Percentiles rank a stretch among this genome's conserved stretches.
phyloP scores from a whole-genome alignment of 2,797 vertebrate species.

The Gymnopithys bicolor region DNA sequence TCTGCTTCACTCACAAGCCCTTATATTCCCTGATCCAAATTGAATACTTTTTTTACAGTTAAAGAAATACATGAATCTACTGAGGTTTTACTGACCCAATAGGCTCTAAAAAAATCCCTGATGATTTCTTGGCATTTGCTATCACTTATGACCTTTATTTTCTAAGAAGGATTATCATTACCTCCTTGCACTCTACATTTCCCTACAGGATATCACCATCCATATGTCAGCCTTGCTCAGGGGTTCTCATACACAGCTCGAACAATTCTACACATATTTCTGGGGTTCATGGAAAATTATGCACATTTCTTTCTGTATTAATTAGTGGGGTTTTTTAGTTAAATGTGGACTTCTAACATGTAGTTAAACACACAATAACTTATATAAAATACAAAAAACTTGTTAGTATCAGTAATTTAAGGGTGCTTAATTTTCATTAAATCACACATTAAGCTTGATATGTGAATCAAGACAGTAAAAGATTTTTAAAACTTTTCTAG shows the following conservation, averaged over 20 bases:
- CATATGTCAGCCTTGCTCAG: conserved; percentile 43
- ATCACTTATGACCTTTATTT: conserved; percentile 59
- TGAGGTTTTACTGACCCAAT: conserved; percentile 13
- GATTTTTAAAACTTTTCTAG: neutral
- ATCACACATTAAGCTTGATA: neutral
- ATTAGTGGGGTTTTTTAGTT: neutral
- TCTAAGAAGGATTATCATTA: conserved; percentile 41
- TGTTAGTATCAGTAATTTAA: neutral
- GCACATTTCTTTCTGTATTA: neutral
- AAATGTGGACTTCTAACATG: neutral
- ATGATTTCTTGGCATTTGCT: conserved; percentile 49
- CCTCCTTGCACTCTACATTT: neutral
- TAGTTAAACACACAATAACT: neutral
- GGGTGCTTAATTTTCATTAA: neutral
- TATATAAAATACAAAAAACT: neutral
- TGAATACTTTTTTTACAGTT: neutral
- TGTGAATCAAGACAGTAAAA: neutral
- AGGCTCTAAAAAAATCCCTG: neutral
- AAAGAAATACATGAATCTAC: neutral
- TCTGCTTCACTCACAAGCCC: neutral
- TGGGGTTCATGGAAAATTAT: neutral
- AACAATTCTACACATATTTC: neutral
- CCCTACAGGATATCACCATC: conserved; percentile 29
- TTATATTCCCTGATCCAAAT: neutral
- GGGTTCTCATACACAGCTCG: neutral